These are phyloP conservation scores for Andrena praecox DNA, from an alignment of 2,888 invertebrate genomes.

Conservation along the genomic window DNA sequence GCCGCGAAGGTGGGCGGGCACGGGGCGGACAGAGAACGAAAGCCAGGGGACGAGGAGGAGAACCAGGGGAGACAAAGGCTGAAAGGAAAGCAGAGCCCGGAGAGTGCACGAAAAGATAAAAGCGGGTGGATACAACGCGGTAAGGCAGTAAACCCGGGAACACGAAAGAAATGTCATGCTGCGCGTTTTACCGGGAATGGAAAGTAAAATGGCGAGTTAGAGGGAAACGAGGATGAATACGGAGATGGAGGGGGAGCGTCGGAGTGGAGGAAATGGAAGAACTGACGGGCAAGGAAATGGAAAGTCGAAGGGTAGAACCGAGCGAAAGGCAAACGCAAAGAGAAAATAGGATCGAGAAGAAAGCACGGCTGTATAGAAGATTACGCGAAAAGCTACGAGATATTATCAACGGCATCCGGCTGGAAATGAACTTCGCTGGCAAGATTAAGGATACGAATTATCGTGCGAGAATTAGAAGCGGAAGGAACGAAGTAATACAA, in stretches of 20 bases:
- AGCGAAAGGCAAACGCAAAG: neutral
- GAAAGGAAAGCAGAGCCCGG: constrained; percentile 15
- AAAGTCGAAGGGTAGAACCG: constrained; percentile 27
- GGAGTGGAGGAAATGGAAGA: constrained; percentile 19
- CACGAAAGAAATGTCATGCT: constrained; percentile 25
- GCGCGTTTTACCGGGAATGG: constrained; percentile 25
- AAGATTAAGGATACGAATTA: constrained; percentile 1
- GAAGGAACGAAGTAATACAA: neutral
- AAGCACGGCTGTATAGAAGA: constrained; percentile 23
- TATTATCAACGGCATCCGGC: constrained; percentile 37
- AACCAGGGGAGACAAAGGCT: neutral
- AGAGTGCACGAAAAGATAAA: constrained; percentile 44
- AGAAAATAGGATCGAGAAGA: constrained; percentile 33
- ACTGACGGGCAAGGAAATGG: constrained; percentile 44
- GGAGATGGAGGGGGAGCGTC: neutral
- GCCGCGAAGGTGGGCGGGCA: neutral
- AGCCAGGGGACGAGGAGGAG: neutral
- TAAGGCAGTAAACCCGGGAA: constrained; percentile 33
- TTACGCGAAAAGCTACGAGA: constrained; percentile 30
- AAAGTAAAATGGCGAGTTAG: constrained; percentile 38
- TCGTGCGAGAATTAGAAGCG: constrained; percentile 1
- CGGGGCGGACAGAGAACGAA: neutral
- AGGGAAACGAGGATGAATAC: constrained; percentile 49
- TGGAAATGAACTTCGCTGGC: neutral
- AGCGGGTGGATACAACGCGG: constrained; percentile 35